Evolutionary conservation across 2,113 vertebrate species (phyloP).

Genomic region (Porphyrio hochstetteri): DNA sequence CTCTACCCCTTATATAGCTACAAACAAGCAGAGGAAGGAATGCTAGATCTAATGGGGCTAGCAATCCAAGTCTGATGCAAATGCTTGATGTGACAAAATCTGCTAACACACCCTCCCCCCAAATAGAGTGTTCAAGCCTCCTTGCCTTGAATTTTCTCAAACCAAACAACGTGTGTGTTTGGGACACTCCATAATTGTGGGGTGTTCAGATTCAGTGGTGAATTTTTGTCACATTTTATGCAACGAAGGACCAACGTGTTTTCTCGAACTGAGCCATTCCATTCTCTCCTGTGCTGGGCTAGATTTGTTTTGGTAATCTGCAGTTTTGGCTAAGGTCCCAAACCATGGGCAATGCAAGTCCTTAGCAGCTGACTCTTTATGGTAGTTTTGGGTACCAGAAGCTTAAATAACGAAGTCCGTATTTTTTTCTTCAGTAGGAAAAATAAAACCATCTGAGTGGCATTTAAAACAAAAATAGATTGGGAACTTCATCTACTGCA

Average conservation of each 20-base stretch:
- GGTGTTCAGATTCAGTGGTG: neutral
- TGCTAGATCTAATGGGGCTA: neutral
- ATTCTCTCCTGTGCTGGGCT: neutral
- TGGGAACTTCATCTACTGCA: conserved; percentile 22
- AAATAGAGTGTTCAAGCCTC: neutral
- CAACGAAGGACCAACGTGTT: neutral
- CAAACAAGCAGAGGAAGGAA: neutral
- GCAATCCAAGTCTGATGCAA: neutral
- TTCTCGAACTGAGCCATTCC: neutral
- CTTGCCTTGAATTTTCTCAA: neutral
- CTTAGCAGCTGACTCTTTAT: conserved; percentile 48
- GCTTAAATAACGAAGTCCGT: conserved; percentile 25
- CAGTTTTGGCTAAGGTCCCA: conserved; percentile 35
- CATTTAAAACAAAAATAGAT: conserved; percentile 42
- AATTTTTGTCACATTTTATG: neutral
- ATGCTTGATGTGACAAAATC: neutral
- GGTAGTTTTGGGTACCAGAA: conserved; percentile 49
- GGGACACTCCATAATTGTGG: neutral
- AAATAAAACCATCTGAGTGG: conserved; percentile 53
- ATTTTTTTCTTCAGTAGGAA: conserved; percentile 30
- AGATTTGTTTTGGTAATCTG: conserved; percentile 18
- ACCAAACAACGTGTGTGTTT: neutral
- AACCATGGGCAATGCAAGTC: conserved; percentile 32
- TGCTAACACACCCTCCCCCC: neutral
- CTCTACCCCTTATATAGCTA: neutral